A percentile compares a stretch with the other conserved stretches of the same genome.
phyloP scores from a whole-genome alignment of 1,140 invertebrate genomes.

The Scaptomyza hsui region DNA sequence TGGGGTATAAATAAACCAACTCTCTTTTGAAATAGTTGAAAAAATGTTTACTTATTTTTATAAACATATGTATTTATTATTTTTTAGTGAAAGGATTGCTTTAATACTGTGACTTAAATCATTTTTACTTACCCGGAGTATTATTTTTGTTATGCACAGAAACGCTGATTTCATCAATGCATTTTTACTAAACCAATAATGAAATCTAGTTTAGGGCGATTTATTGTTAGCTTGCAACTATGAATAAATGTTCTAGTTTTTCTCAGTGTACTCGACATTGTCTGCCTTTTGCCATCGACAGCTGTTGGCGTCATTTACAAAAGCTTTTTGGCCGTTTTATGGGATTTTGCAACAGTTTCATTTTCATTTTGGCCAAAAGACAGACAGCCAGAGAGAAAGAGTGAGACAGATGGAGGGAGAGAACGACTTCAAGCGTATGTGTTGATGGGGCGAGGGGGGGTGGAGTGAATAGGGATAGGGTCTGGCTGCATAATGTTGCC shows the following conservation, averaged over 20 bases:
- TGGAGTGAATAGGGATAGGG: not conserved
- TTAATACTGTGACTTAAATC: no score
- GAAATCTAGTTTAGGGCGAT: no score
- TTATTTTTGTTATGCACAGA: no score
- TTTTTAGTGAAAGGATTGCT: conserved; percentile 1
- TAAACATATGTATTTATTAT: not conserved
- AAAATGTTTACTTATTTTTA: no score
- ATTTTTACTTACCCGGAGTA: no score
- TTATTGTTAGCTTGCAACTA: no score
- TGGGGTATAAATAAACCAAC: no score
- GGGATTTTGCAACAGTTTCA: conserved; percentile 80
- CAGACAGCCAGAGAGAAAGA: conserved; percentile 8
- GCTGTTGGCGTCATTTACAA: conserved; percentile 81
- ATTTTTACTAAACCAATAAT: no score
- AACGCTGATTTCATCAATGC: no score
- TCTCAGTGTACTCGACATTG: conserved; percentile 42
- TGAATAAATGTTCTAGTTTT: not conserved
- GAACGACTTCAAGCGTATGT: not conserved
- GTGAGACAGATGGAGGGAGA: no score
- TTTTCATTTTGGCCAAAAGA: conserved; percentile 69
- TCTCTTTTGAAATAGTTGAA: no score
- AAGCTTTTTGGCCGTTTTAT: conserved; percentile 81
- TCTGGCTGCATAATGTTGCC: conserved; percentile 70
- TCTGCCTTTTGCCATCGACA: conserved; percentile 73
- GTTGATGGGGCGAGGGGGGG: not conserved